Conservation (phyloP, 2,113 vertebrate species). For the Chrysochloris asiatica region DNA sequence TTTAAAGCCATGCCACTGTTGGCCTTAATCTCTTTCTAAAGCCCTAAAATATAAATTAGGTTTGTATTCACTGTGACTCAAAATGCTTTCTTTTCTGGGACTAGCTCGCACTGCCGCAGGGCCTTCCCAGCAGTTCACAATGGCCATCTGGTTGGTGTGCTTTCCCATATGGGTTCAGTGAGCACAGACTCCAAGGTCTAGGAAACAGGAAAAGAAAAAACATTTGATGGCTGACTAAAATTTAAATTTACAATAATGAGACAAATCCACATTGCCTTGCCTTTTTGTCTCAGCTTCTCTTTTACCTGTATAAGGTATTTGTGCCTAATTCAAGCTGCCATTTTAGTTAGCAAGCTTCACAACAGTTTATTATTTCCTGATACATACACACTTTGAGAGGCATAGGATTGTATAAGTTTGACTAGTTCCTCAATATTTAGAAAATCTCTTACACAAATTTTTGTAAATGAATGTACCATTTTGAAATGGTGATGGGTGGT, state of each 20-base stretch:
- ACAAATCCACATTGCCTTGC: slow-evolving; percentile 21
- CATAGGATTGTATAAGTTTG: not conserved
- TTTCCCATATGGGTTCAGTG: slow-evolving; percentile 67
- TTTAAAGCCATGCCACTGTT: slow-evolving; percentile 80
- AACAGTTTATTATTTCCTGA: not conserved
- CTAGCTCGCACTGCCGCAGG: slow-evolving; percentile 49
- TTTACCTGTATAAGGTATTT: slow-evolving; percentile 47
- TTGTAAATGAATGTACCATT: no score
- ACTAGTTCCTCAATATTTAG: not conserved
- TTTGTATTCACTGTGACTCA: slow-evolving; percentile 74
- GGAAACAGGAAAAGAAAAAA: not conserved
- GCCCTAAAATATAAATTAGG: slow-evolving; percentile 83
- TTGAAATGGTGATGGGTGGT: no score
- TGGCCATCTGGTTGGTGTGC: slow-evolving; percentile 80
- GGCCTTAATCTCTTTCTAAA: slow-evolving; percentile 82
- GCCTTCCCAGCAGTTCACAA: slow-evolving; percentile 67
- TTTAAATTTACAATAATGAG: slow-evolving; percentile 44
- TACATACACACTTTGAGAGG: not conserved
- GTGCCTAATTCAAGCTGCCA: not conserved
- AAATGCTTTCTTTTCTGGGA: slow-evolving; percentile 77
- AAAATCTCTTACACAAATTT: not conserved
- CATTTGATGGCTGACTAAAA: slow-evolving; percentile 57
- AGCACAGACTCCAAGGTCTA: slow-evolving; percentile 48
- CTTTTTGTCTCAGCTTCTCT: slow-evolving; percentile 22
- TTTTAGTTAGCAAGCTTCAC: not conserved